Conservation (phyloP, 1,140 invertebrate genomes). For the Asobara japonica region DNA sequence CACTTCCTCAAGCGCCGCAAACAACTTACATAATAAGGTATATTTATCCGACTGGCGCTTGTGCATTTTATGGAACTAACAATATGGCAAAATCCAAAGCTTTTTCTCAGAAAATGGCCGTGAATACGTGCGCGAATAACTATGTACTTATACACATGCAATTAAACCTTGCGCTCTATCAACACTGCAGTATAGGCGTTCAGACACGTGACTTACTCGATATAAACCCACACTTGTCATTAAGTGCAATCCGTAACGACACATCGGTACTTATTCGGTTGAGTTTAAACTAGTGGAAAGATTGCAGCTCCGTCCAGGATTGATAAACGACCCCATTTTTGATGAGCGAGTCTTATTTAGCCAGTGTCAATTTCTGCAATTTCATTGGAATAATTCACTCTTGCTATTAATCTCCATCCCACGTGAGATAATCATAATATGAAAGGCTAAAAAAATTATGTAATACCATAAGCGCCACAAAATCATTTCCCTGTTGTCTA, state of each 20-base stretch:
- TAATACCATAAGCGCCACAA: background rate
- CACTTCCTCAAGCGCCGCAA: slow-evolving; percentile 31
- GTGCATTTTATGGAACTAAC: background rate
- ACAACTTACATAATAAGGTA: slow-evolving; percentile 53
- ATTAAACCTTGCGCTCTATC: background rate
- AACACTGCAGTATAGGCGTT: background rate
- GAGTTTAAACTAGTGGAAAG: background rate
- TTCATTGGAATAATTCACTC: no score
- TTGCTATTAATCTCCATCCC: background rate
- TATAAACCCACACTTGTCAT: slow-evolving; percentile 1
- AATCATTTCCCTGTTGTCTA: background rate
- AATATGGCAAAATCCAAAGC: background rate
- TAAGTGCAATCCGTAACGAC: slow-evolving; percentile 5
- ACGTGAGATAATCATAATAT: background rate
- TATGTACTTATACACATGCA: background rate
- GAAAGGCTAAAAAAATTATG: background rate
- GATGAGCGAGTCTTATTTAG: background rate
- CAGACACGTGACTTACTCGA: background rate
- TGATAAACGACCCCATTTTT: background rate
- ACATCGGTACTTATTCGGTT: background rate
- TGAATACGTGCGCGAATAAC: background rate
- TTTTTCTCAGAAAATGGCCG: background rate
- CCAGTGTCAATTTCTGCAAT: background rate
- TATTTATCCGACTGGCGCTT: slow-evolving; percentile 44
- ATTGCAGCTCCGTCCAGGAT: background rate